phyloP scores from a whole-genome alignment of 2,113 vertebrate genomes.

The Siniperca knerii region DNA sequence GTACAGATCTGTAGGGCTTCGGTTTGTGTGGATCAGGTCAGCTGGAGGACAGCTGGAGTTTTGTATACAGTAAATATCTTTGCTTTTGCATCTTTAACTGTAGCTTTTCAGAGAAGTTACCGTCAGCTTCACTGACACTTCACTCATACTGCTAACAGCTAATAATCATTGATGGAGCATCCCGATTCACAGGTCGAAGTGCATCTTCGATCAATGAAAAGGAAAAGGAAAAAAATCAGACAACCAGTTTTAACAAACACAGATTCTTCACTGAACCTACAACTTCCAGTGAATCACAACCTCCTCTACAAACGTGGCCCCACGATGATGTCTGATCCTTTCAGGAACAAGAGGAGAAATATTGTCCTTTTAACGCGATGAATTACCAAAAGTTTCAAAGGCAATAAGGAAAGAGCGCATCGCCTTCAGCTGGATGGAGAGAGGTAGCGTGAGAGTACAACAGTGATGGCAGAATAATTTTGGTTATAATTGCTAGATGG shows the following conservation, averaged over 20 bases:
- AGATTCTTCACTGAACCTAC: neutral
- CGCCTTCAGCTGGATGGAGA: conserved; percentile 27
- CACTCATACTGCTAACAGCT: neutral
- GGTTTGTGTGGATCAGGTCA: neutral
- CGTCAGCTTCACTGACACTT: neutral
- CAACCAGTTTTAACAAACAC: neutral
- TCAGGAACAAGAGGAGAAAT: conserved; percentile 11
- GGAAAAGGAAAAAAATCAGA: neutral
- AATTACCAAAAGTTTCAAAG: conserved; percentile 25
- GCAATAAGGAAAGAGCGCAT: conserved; percentile 4
- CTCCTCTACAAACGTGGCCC: neutral
- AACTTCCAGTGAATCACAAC: neutral
- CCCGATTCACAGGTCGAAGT: neutral
- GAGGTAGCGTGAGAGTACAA: neutral
- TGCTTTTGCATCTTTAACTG: too few relatives aligned
- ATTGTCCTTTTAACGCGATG: neutral
- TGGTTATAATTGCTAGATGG: conserved; percentile 3
- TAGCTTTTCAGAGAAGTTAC: neutral
- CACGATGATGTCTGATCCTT: neutral
- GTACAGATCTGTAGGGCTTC: too few relatives aligned
- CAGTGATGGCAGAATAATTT: neutral
- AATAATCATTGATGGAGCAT: neutral
- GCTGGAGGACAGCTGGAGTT: too few relatives aligned
- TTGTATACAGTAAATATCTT: too few relatives aligned
- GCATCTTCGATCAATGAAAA: neutral